phyloP scores from a whole-genome alignment of 2,113 vertebrate species.

The Corythoichthys haematopterus region DNA sequence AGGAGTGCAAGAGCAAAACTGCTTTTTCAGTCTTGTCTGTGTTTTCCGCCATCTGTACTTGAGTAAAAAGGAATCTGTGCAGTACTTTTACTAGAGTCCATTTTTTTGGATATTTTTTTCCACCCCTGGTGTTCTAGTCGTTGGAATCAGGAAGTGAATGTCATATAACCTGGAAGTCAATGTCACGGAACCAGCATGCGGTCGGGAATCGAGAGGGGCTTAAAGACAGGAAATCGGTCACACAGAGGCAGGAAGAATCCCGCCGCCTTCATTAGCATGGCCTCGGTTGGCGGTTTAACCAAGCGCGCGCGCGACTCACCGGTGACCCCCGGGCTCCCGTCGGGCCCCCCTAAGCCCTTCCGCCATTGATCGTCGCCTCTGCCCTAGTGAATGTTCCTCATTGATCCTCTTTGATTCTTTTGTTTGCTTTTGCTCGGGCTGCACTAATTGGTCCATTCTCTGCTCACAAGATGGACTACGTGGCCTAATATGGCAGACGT shows the following conservation, averaged over 20 bases:
- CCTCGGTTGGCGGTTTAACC: not conserved
- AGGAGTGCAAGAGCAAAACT: too few species aligned
- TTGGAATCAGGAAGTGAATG: too few species aligned
- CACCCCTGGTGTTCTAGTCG: too few species aligned
- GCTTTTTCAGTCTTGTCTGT: too few species aligned
- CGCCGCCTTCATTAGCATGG: not conserved
- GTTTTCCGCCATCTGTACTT: too few species aligned
- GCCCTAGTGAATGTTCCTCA: conserved; percentile 47
- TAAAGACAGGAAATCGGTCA: too few species aligned
- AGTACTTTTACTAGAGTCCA: too few species aligned
- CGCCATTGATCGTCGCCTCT: conserved; percentile 38
- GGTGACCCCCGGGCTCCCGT: conserved; percentile 20
- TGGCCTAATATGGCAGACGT: conserved; percentile 59
- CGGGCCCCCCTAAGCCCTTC: conserved; percentile 17
- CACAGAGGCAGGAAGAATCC: too few species aligned
- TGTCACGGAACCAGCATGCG: not conserved
- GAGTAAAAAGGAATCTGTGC: too few species aligned
- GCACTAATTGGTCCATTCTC: conserved; percentile 69
- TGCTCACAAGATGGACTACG: conserved; percentile 64
- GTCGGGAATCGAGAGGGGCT: too few species aligned
- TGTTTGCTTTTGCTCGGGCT: conserved; percentile 58
- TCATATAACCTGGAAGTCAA: too few species aligned
- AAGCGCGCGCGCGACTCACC: conserved; percentile 28
- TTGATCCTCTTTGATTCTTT: conserved; percentile 68
- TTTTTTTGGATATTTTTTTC: too few species aligned